A percentile compares a stretch with the other conserved stretches of the same genome.
phyloP scores from a whole-genome alignment of 2,797 vertebrate genomes.

The Protonibea diacanthus region DNA sequence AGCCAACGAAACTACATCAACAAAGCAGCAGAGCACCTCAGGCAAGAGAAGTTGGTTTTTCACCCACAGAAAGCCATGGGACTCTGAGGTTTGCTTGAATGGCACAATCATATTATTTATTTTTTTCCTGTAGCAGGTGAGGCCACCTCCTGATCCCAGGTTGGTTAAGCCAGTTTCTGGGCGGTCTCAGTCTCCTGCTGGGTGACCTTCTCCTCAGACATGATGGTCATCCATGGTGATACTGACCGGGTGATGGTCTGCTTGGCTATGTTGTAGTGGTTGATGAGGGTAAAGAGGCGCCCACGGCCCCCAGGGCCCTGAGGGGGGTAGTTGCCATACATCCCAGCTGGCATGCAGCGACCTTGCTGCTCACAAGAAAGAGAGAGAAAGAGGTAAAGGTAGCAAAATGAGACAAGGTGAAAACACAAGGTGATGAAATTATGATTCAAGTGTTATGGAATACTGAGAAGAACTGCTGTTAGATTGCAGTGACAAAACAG shows the following conservation, averaged over 20 bases:
- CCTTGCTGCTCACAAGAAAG: slow-evolving; percentile 86
- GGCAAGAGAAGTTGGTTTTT: slow-evolving; percentile 51
- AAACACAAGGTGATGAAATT: neutral
- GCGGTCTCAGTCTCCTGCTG: slow-evolving; percentile 95
- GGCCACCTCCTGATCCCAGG: slow-evolving; percentile 42
- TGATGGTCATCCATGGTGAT: slow-evolving; percentile 96
- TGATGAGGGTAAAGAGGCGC: slow-evolving; percentile 95
- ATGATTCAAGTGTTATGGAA: neutral
- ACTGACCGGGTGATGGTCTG: slow-evolving; percentile 95
- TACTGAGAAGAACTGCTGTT: neutral
- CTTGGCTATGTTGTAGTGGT: slow-evolving; percentile 96
- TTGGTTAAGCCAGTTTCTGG: slow-evolving; percentile 91
- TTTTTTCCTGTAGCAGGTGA: slow-evolving; percentile 40
- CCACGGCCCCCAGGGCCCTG: slow-evolving; percentile 92
- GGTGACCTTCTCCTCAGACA: slow-evolving; percentile 95
- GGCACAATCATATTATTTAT: slow-evolving; percentile 75
- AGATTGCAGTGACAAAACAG: neutral
- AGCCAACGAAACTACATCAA: slow-evolving; percentile 64
- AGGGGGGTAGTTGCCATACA: slow-evolving; percentile 93
- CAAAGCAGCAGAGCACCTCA: slow-evolving; percentile 61
- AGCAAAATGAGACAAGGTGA: neutral
- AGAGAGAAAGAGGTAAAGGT: neutral
- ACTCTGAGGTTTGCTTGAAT: slow-evolving; percentile 79
- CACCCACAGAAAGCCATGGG: slow-evolving; percentile 49
- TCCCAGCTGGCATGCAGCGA: slow-evolving; percentile 92